A percentile compares a stretch with the other conserved stretches of the same genome.
Conservation (phyloP, 2,888 invertebrate species). For the Ochropleura plecta region DNA sequence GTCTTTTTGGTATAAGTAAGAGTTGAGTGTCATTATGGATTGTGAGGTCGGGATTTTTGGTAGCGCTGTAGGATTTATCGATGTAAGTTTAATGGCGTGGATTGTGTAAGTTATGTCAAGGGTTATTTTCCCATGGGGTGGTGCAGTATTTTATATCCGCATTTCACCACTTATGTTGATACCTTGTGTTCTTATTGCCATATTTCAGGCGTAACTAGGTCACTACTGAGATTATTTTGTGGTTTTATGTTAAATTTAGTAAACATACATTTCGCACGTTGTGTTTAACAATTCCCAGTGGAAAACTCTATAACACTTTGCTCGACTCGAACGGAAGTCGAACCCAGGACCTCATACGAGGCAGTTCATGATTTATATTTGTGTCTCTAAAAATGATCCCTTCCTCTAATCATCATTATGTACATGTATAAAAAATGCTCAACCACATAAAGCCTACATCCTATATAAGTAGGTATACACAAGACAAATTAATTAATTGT, state of each 20-base stretch:
- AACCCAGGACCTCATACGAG: too few relatives aligned
- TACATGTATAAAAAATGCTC: not conserved
- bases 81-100: not conserved
- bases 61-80: not conserved
- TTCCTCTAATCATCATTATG: not conserved
- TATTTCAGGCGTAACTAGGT: too few relatives aligned
- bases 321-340: too few relatives aligned
- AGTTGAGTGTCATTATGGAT: constrained; percentile 52
- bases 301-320: too few relatives aligned
- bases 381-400: too few relatives aligned
- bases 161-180: not conserved
- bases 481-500: constrained; percentile 72
- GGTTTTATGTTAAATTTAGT: too few relatives aligned
- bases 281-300: too few relatives aligned
- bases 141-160: not conserved
- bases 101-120: not conserved
- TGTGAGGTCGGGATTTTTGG: constrained; percentile 14
- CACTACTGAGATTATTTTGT: too few relatives aligned
- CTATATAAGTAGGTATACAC: constrained; percentile 29
- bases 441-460: not conserved
- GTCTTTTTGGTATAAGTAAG: constrained; percentile 61
- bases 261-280: too few relatives aligned
- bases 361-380: too few relatives aligned
- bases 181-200: too few relatives aligned
- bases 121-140: too few relatives aligned